Evolutionary conservation across 2,888 invertebrate genomes (phyloP), one percentile per base, ranked within the genome.

Genomic region (Phalera bucephala): DNA sequence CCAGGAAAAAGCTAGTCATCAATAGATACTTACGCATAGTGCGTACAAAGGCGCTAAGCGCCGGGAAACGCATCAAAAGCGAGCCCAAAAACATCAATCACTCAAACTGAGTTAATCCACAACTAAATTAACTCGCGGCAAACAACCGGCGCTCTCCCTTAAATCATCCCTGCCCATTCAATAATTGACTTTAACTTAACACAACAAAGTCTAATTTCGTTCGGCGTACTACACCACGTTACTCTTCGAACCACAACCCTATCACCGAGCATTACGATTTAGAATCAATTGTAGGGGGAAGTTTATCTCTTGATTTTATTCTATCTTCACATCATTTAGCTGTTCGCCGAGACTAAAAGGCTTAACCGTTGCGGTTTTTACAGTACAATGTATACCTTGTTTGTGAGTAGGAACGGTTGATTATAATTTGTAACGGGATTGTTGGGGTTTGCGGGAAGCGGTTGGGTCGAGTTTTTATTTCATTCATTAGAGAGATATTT

Each of bases 51-150:
- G 64, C 56, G 53, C 62, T 58, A 62, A 64, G 63, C 64, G 54
- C 59, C 56, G 54, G 53, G 52, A 58, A 61, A 67, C 63, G 55
- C 71, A 69, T 72, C 73, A 68, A 68, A 64, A 66, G 61, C 61
- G 60, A 64, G 45, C 61, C 75, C 76, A 77, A 77, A 81, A 80
- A 82, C 86, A 86, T 85, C 86, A 82, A 84, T 87, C 86, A 83
- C 77, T 82, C 81, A 78, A 78, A 81, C 78, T 68, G 73, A 82
- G 76, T 83, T 86, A 82, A 86, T 86, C 84, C 80, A 65, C 80
- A 85, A 85, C 87, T 81, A 86, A 86, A 87, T 87, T 87, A 86
- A 83, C 85, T 81, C 74, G 67, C 67, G 61, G 72, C 78, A 82
- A 81, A 79, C 58, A 58, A 58, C 44, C 67, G 9, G 5, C 63